Evolutionary conservation across 2,888 invertebrate species (phyloP), one percentile per base, ranked within the genome.

Genomic region (Phoenoteleia sp.): DNA sequence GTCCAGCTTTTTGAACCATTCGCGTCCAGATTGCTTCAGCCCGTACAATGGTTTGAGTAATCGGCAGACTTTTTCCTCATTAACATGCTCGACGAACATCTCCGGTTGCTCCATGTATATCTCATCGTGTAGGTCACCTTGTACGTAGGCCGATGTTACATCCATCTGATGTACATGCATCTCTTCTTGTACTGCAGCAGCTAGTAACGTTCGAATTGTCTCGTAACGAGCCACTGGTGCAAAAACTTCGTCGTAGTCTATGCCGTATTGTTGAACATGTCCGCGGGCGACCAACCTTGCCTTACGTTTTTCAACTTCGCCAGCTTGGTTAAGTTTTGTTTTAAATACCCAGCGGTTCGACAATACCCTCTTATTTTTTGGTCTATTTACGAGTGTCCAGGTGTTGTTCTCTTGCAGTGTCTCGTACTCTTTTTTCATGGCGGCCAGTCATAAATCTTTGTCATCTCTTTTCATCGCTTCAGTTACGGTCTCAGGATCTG

Each of bases 251-350:
- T 83, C 69, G 33, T 75, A 86, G 21, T 88, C 86, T 1, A 87
- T 58, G 0, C 87, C 84, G 7, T 52, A 17, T 52, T 25, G 21
- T 25, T 88, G 86, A 27, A 36, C 36, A 42, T 85, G 60, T 17
- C 86, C 86, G 13, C 86, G 49, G 19, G 87, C 89, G 3, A 88
- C 88, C 3, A 89, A 58, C 29, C 86, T 85, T 13, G 87, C 87
- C 47, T 86, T 87, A 7, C 66, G 81, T 39, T 74, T 80, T 0
- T 80, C 62, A 4, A 85, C 52, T 27, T 62, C 15, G 1, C 76
- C 85, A 1, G 81, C 45, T 21, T 83, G 71, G 13, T 84, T 72
- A 0, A 11, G 15, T 75, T 89, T 85, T 11, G 45, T 60, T 21
- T 80, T 84, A 17, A 86, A 89, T 3, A 87, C 75, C 84, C 81